Conservation (phyloP, 1,140 invertebrate species). For the Meteorus sp. region DNA sequence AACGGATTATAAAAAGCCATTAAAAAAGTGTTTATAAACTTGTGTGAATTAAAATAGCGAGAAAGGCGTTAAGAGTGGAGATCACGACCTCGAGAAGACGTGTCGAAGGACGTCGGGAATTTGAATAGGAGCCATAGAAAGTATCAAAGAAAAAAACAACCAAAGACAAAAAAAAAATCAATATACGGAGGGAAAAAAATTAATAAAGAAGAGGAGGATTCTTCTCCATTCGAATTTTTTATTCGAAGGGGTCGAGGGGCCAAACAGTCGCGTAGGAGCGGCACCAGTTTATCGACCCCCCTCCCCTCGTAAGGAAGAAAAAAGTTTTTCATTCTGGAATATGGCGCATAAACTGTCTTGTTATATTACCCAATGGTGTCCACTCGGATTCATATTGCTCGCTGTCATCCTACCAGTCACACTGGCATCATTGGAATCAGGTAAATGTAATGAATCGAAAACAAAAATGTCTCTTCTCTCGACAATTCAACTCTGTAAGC, state of each 20-base stretch:
- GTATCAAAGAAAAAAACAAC: constrained; percentile 8
- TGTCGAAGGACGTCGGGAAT: constrained; percentile 19
- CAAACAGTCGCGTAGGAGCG: constrained; percentile 4
- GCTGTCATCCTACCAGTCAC: constrained; percentile 30
- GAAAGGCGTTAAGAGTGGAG: constrained; percentile 4
- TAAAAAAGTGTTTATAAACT: constrained; percentile 2
- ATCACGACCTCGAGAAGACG: constrained; percentile 15
- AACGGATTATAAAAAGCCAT: neutral
- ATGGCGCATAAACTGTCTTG: constrained; percentile 48
- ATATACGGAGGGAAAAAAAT: neutral
- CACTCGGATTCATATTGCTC: constrained; percentile 34
- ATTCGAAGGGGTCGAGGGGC: constrained; percentile 1
- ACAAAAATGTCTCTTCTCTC: too few relatives aligned
- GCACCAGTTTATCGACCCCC: constrained; percentile 22
- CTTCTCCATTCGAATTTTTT: too few relatives aligned
- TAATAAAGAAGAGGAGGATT: constrained; percentile 1
- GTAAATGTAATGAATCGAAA: too few relatives aligned
- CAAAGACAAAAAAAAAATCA: neutral
- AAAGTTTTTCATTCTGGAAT: too few relatives aligned
- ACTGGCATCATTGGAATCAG: constrained; percentile 24
- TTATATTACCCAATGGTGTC: constrained; percentile 29
- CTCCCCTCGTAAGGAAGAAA: too few relatives aligned
- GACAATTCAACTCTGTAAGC: too few relatives aligned
- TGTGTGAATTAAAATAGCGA: neutral
- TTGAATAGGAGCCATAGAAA: neutral